A percentile compares a stretch with the other conserved stretches of the same genome.
Evolutionary conservation across 2,113 vertebrate genomes (phyloP).

Genomic region (Ariopsis seemanni): DNA sequence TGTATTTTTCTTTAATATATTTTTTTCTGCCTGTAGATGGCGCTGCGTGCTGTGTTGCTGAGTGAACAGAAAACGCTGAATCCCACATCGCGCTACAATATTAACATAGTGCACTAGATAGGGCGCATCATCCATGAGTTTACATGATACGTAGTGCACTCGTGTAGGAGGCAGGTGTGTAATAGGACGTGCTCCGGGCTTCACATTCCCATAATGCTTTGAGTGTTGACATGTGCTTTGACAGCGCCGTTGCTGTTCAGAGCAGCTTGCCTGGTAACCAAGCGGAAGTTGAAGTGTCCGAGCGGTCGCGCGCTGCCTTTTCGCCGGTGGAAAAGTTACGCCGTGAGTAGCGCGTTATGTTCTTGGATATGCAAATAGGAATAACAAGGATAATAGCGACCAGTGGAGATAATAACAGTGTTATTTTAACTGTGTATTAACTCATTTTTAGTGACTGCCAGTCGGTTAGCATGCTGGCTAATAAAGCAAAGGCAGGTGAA

Average conservation of each 20-base stretch:
- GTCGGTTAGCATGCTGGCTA: slow-evolving; percentile 15
- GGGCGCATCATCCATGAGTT: neutral
- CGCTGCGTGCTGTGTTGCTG: slow-evolving; percentile 14
- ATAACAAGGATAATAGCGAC: neutral
- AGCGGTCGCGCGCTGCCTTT: neutral
- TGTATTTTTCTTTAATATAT: neutral
- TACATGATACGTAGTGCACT: neutral
- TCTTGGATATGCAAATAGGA: too few species aligned
- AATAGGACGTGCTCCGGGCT: neutral
- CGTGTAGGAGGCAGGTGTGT: neutral
- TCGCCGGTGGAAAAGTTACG: slow-evolving; percentile 30
- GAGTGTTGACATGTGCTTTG: slow-evolving; percentile 39
- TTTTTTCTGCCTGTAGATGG: slow-evolving; percentile 37
- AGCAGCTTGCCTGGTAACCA: slow-evolving; percentile 31
- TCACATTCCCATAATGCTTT: slow-evolving; percentile 49
- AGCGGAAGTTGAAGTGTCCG: slow-evolving; percentile 9
- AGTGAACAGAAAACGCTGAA: neutral
- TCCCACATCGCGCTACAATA: neutral
- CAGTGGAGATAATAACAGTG: neutral
- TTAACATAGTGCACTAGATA: neutral
- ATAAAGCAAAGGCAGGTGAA: neutral
- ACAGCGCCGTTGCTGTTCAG: slow-evolving; percentile 34
- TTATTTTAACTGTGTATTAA: neutral
- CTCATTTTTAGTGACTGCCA: neutral
- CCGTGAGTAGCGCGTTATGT: slow-evolving; percentile 9